phyloP scores from a whole-genome alignment of 2,113 vertebrate genomes.

The Callionymus lyra region DNA sequence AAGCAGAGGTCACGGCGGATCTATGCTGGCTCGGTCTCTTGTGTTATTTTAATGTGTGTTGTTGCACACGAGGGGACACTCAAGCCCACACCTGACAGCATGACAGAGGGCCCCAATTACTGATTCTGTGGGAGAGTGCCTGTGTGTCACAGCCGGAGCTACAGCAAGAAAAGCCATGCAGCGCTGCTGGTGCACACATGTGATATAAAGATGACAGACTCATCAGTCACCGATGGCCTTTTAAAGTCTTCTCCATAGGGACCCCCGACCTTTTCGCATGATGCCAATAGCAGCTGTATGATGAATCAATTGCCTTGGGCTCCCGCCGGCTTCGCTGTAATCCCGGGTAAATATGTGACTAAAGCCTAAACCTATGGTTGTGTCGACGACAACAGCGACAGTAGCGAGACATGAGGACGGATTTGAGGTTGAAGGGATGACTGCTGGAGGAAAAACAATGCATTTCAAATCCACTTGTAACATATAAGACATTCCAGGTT shows the following conservation, averaged over 20 bases:
- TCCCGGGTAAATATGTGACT: slow-evolving; percentile 34
- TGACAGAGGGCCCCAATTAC: slow-evolving; percentile 56
- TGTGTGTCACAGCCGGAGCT: slow-evolving; percentile 6
- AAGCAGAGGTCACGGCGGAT: slow-evolving; percentile 32
- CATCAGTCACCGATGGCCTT: slow-evolving; percentile 64
- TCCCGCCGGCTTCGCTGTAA: slow-evolving; percentile 35
- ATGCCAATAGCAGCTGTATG: slow-evolving; percentile 57
- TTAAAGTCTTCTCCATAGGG: slow-evolving; percentile 54
- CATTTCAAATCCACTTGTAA: no score
- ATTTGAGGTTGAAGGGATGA: slow-evolving; percentile 19
- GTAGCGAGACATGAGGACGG: slow-evolving; percentile 11
- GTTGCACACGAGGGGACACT: slow-evolving; percentile 45
- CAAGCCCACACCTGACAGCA: slow-evolving; percentile 47
- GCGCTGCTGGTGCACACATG: slow-evolving; percentile 32
- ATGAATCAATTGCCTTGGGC: slow-evolving; percentile 53
- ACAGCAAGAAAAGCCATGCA: slow-evolving; percentile 5
- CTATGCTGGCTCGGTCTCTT: slow-evolving; percentile 37
- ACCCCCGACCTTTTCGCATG: slow-evolving; percentile 58
- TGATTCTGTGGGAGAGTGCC: slow-evolving; percentile 28
- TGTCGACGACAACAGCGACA: slow-evolving; percentile 3
- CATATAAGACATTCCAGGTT: no score
- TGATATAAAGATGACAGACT: slow-evolving; percentile 54
- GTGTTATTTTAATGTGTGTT: slow-evolving; percentile 53
- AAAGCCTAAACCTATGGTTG: slow-evolving; percentile 31
- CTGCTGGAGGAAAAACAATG: slow-evolving; percentile 11